phyloP scores from a whole-genome alignment of 2,113 vertebrate genomes.

The Peucedramus taeniatus region DNA sequence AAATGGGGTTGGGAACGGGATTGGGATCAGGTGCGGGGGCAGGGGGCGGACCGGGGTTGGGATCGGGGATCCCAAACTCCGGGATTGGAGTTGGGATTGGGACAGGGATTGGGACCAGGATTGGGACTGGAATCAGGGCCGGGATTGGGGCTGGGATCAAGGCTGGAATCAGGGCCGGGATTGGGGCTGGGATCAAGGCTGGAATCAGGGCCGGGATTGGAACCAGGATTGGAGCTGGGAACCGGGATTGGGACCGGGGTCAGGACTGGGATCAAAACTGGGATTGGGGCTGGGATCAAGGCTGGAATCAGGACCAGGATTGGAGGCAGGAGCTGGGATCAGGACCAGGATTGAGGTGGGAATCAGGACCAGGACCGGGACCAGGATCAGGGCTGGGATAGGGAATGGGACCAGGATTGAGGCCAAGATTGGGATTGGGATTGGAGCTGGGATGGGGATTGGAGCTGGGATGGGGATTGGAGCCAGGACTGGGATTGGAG shows the following conservation, averaged over 20 bases:
- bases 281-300: not conserved
- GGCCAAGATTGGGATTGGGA: not conserved
- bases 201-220: not conserved
- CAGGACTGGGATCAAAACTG: rapidly evolving
- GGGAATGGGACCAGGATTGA: not conserved
- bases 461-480: no score
- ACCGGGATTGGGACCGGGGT: rapidly evolving
- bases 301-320: not conserved
- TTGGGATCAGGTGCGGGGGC: rapidly evolving
- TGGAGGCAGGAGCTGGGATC: not conserved
- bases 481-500: not conserved
- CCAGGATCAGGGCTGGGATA: no score
- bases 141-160: not conserved
- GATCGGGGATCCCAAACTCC: rapidly evolving
- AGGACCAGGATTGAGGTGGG: no score
- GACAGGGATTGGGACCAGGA: not conserved
- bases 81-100: no score
- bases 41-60: rapidly evolving
- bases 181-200: not conserved
- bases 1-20: rapidly evolving
- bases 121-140: no score
- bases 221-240: rapidly evolving
- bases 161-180: not conserved
- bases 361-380: not conserved
- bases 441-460: not conserved